These are phyloP conservation scores for Orientallactaga bullata DNA, from an alignment of 2,113 vertebrate species.

Conservation along the genomic window DNA sequence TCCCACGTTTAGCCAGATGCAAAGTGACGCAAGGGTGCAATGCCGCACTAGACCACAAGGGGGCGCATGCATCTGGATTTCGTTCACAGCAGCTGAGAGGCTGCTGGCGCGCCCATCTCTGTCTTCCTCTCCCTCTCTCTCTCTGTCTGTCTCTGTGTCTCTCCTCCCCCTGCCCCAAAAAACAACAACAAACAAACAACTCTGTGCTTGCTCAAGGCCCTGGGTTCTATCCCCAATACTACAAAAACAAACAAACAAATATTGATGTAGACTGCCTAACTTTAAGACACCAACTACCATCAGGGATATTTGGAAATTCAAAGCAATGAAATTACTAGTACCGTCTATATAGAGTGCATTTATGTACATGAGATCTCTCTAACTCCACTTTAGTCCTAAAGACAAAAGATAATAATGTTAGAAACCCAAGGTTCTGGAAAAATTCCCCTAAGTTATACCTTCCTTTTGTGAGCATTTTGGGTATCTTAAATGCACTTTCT, in stretches of 20 bases:
- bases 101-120: too few species aligned
- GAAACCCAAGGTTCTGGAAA: constrained; percentile 5
- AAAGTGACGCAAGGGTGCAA: too few species aligned
- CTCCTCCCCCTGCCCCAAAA: too few species aligned
- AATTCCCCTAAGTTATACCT: not conserved
- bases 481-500: constrained; percentile 56
- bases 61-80: too few species aligned
- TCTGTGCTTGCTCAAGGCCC: not conserved
- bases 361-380: constrained; percentile 36
- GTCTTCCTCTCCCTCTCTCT: too few species aligned
- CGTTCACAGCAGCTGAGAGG: too few species aligned
- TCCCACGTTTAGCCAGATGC: too few species aligned
- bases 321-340: not conserved
- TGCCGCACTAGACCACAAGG: too few species aligned
- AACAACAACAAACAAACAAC: too few species aligned
- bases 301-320: constrained; percentile 13
- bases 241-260: not conserved
- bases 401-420: constrained; percentile 25
- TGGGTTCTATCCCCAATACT: not conserved
- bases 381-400: constrained; percentile 23
- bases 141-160: too few species aligned
- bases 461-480: constrained; percentile 27
- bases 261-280: not conserved
- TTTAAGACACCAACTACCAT: not conserved
- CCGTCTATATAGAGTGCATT: not conserved